Conservation (phyloP, 1,140 invertebrate genomes). For the Pogonus chalceus region DNA sequence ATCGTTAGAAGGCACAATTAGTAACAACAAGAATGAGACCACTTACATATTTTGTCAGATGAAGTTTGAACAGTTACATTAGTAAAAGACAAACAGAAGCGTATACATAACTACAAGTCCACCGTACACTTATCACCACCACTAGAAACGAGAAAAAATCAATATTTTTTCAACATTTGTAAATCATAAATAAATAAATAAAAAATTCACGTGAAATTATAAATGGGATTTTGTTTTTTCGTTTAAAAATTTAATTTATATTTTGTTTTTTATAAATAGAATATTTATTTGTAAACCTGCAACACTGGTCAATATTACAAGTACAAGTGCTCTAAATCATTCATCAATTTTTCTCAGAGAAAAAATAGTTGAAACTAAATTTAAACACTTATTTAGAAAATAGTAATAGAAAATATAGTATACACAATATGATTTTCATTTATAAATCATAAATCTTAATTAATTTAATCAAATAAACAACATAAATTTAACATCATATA, state of each 20-base stretch:
- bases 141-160: not conserved
- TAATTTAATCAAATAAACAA: not conserved
- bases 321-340: not conserved
- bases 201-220: too few relatives aligned
- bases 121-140: not conserved
- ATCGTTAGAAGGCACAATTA: not conserved
- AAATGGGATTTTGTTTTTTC: too few relatives aligned
- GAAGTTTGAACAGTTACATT: constrained; percentile 5
- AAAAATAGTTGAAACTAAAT: not conserved
- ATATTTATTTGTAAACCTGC: constrained; percentile 2
- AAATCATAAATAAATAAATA: too few relatives aligned
- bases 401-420: not conserved
- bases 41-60: constrained; percentile 7
- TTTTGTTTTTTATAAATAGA: constrained; percentile 6
- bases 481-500: not conserved
- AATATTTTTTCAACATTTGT: not conserved
- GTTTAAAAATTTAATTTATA: too few relatives aligned
- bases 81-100: constrained; percentile 7
- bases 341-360: not conserved
- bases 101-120: not conserved
- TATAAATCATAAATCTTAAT: not conserved
- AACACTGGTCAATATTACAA: constrained; percentile 2
- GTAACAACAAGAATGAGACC: not conserved
- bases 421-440: not conserved
- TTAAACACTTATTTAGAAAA: not conserved